Conservation (phyloP, 2,113 vertebrate species). For the Bubo blakistoni region DNA sequence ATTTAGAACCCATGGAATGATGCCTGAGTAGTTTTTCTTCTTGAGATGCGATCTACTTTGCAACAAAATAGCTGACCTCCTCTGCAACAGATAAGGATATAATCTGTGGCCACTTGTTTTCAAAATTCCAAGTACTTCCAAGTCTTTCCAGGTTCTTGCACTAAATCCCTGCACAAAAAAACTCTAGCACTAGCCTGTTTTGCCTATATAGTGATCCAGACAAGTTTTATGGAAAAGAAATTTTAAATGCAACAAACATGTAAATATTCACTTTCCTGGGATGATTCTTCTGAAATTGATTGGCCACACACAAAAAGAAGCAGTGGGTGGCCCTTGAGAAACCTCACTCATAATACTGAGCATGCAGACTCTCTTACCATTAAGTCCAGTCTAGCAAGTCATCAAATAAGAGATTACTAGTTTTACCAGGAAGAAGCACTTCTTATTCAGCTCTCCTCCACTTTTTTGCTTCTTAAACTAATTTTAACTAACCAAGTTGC, state of each 20-base stretch:
- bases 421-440: constrained; percentile 22
- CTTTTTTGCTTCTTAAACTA: background rate
- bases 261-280: background rate
- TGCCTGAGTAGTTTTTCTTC: background rate
- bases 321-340: background rate
- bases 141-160: background rate
- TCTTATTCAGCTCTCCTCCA: background rate
- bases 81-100: background rate
- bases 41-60: background rate
- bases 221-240: background rate
- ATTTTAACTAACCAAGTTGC: background rate
- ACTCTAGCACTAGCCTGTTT: background rate
- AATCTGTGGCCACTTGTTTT: background rate
- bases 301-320: background rate
- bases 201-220: background rate
- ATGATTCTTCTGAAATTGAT: background rate
- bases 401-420: constrained; percentile 7
- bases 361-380: background rate
- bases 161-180: background rate
- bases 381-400: constrained; percentile 20
- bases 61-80: background rate
- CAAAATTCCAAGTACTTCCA: background rate
- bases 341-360: background rate
- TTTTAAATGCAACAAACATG: background rate
- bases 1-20: constrained; percentile 4